These are phyloP conservation scores for Holacanthella duospinosa DNA, from an alignment of 2,888 invertebrate genomes.

Conservation along the genomic window DNA sequence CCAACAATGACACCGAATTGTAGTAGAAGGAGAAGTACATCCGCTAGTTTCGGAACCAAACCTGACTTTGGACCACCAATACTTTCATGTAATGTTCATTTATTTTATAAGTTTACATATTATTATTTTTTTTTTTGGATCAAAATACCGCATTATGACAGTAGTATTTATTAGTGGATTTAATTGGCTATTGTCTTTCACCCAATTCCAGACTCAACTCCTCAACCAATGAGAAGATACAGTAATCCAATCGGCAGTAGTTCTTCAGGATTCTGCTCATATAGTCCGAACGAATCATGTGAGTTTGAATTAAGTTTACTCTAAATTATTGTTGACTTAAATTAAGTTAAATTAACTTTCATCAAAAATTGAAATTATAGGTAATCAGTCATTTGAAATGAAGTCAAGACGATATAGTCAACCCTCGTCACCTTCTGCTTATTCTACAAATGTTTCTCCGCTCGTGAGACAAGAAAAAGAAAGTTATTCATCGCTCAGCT, in stretches of 20 bases:
- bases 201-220: neutral
- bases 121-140: neutral
- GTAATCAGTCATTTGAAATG: neutral
- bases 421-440: neutral
- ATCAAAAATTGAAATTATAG: no score
- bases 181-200: no score
- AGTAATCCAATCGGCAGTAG: neutral
- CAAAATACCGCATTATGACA: no score
- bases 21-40: neutral
- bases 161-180: no score
- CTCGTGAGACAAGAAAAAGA: neutral
- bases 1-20: neutral
- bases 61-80: neutral
- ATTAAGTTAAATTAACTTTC: neutral
- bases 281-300: conserved; percentile 3
- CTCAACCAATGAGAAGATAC: neutral
- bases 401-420: neutral
- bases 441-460: neutral
- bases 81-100: neutral
- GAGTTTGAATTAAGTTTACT: neutral
- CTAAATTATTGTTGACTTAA: neutral
- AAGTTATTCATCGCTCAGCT: neutral
- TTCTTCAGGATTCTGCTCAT: conserved; percentile 1
- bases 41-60: neutral
- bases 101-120: neutral